Evolutionary conservation across 2,113 vertebrate genomes (phyloP).

Genomic region (Microcebus griseorufus): DNA sequence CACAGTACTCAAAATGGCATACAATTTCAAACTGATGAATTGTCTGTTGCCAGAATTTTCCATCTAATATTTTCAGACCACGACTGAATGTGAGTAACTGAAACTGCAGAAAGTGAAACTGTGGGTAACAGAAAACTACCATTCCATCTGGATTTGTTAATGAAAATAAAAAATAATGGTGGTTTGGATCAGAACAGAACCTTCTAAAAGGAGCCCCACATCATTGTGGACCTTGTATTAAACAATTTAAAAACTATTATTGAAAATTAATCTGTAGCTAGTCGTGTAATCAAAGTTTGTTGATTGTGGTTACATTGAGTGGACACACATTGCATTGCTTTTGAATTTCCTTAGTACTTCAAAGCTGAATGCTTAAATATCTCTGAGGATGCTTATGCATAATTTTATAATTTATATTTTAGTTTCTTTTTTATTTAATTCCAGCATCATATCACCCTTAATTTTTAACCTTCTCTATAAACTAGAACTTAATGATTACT

Average conservation of each 20-base stretch:
- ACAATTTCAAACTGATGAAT: background rate
- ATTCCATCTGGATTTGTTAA: background rate
- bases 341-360: conserved; percentile 9
- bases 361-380: background rate
- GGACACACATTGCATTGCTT: background rate
- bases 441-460: background rate
- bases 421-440: background rate
- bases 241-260: background rate
- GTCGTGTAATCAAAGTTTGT: background rate
- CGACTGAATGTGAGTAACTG: background rate
- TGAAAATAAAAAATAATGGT: background rate
- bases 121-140: background rate
- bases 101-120: background rate
- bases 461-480: background rate
- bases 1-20: background rate
- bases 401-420: conserved; percentile 8
- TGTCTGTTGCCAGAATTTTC: background rate
- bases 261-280: background rate
- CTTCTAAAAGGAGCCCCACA: background rate
- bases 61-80: background rate
- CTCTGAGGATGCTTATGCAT: background rate
- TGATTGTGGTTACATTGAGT: background rate
- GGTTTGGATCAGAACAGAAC: background rate
- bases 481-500: background rate
- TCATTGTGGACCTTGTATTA: background rate